These are phyloP conservation scores for Trichomycterus rosablanca DNA, from an alignment of 2,113 vertebrate species.

Conservation along the genomic window DNA sequence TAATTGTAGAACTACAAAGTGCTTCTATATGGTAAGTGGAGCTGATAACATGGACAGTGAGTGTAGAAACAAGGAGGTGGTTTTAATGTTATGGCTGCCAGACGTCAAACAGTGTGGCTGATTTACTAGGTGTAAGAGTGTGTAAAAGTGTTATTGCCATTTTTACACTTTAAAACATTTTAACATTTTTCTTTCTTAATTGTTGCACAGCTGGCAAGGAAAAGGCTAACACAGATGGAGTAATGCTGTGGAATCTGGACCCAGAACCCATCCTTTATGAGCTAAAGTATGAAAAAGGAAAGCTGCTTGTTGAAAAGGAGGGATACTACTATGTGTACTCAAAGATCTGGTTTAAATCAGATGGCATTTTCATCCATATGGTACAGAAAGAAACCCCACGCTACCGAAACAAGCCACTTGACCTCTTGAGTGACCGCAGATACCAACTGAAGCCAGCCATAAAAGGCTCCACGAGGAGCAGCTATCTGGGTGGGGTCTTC, in stretches of 20 bases:
- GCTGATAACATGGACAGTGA: too few species aligned
- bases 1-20: too few species aligned
- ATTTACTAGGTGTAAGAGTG: too few species aligned
- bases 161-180: not conserved
- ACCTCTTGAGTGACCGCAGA: slow-evolving; percentile 58
- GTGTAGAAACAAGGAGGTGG: too few species aligned
- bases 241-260: slow-evolving; percentile 62
- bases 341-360: slow-evolving; percentile 61
- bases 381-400: slow-evolving; percentile 52
- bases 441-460: not conserved
- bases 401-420: slow-evolving; percentile 39
- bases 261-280: slow-evolving; percentile 57
- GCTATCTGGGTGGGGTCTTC: slow-evolving; percentile 74
- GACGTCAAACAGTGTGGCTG: too few species aligned
- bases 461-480: slow-evolving; percentile 54
- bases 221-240: not conserved
- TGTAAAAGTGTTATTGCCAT: too few species aligned
- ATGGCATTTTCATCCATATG: slow-evolving; percentile 48
- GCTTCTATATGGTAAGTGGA: too few species aligned
- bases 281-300: slow-evolving; percentile 58
- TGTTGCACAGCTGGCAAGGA: slow-evolving; percentile 41
- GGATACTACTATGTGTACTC: slow-evolving; percentile 80
- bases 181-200: not conserved
- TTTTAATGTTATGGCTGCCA: too few species aligned
- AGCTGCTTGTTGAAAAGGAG: slow-evolving; percentile 56